Conservation (phyloP, 2,888 invertebrate genomes). For the Rhimphoctona megacephalus region DNA sequence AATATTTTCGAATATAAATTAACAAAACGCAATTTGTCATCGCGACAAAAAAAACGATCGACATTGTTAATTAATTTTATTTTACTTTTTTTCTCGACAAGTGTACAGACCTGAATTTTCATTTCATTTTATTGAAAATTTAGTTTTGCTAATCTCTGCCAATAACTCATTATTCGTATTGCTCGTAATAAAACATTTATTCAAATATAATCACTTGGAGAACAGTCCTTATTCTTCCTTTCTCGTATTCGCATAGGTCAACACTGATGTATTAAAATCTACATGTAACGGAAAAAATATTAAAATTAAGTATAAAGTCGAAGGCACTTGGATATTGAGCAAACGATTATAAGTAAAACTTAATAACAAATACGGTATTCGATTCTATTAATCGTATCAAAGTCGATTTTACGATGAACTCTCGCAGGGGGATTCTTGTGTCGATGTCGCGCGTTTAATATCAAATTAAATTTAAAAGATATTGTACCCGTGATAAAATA, state of each 20-base stretch:
- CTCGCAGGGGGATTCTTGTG: not conserved
- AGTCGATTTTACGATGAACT: not conserved
- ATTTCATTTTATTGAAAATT: conserved; percentile 9
- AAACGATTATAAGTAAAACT: conserved; percentile 24
- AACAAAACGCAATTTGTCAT: not conserved
- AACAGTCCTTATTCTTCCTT: not conserved
- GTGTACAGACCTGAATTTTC: not conserved
- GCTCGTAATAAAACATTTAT: conserved; percentile 71
- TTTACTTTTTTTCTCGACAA: not conserved
- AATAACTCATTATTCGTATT: not conserved
- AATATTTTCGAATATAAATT: not conserved
- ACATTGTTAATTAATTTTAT: not conserved
- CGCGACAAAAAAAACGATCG: not conserved
- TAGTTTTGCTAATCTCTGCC: not conserved
- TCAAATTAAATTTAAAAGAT: too few relatives aligned
- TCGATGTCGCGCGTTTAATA: not conserved
- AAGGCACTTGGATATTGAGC: conserved; percentile 39
- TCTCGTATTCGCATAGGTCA: conserved; percentile 4
- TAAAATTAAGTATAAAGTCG: not conserved
- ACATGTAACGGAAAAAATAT: not conserved
- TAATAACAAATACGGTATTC: conserved; percentile 15
- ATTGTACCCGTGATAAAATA: too few relatives aligned
- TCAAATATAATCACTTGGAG: conserved; percentile 32
- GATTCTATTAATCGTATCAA: not conserved
- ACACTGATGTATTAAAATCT: not conserved